phyloP scores from a whole-genome alignment of 2,888 invertebrate genomes.

The Epirrhoe tristata region DNA sequence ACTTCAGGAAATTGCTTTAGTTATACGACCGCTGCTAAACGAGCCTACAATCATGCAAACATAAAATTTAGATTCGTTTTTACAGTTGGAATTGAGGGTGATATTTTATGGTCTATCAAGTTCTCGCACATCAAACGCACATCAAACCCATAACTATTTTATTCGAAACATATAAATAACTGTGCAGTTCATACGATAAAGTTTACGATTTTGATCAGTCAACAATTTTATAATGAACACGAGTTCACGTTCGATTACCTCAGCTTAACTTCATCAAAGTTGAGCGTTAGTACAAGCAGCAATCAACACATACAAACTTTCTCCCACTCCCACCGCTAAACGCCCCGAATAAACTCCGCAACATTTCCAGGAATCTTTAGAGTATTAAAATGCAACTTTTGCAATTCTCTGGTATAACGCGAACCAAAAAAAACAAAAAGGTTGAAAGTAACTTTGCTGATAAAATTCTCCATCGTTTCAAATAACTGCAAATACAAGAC shows the following conservation, averaged over 20 bases:
- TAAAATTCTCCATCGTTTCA: constrained; percentile 59
- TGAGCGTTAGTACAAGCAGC: constrained; percentile 44
- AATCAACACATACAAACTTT: constrained; percentile 49
- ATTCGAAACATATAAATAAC: constrained; percentile 13
- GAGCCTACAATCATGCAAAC: constrained; percentile 54
- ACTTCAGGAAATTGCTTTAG: constrained; percentile 65
- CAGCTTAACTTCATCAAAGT: constrained; percentile 57
- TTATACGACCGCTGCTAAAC: constrained; percentile 53
- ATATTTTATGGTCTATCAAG: constrained; percentile 39
- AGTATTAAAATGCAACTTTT: constrained; percentile 37
- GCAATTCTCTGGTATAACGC: constrained; percentile 36
- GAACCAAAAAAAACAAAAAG: constrained; percentile 47
- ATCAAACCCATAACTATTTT: background rate
- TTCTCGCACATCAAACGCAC: constrained; percentile 7
- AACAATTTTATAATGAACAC: constrained; percentile 13
- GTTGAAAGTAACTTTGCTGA: constrained; percentile 51
- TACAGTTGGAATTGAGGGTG: constrained; percentile 38
- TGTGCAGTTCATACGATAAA: constrained; percentile 9
- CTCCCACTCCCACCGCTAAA: constrained; percentile 33
- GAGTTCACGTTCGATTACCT: constrained; percentile 45
- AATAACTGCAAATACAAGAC: constrained; percentile 64
- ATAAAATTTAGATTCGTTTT: constrained; percentile 52
- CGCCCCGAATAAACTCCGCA: constrained; percentile 31
- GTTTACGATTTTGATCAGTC: background rate
- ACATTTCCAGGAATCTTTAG: constrained; percentile 27